Evolutionary conservation across 2,888 invertebrate species (phyloP), one percentile per base, ranked within the genome.

Genomic region (Apodemia zela): DNA sequence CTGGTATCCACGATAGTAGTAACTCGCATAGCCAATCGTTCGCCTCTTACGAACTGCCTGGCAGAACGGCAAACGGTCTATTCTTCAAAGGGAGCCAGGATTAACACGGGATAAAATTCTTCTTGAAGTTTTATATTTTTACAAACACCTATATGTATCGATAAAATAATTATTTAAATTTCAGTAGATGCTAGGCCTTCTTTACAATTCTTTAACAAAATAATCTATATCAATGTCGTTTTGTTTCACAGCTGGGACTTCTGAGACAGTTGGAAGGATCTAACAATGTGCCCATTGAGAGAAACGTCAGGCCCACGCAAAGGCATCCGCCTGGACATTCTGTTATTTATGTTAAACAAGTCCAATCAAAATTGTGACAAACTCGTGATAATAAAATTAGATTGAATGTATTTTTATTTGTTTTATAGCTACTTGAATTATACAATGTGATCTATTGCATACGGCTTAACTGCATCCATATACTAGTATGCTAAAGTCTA

Each of bases 291-390:
- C 89, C 85, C 0, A 91, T 91, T 18, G 91, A 91, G 67, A 79
- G 91, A n/a, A 91, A 91, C 72, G 89, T 89, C 61, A 74, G 91
- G 45, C 91, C 90, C 0, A 91, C 91, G 0, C 91, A 91, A 67
- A 76, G 89, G 10, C 89, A 91, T 70, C 91, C 91, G 0, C 90
- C 90, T 0, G 91, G 91, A 0, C 90, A 91, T 69, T 89, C 91
- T 1, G 91, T 91, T 42, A 90, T 91, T 64, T 88, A 89, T 65
- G 90, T 91, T 8, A 82, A 88, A 69, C 91, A 89, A 82, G 77
- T 85, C 64, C 87, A 87, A 67, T 74, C 90, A 0, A 91, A 89
- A 66, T 80, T 91, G 49, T 69, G 67, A 71, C 69, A 47, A 60
- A 72, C 65, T 76, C 63, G 59, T 65, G 33, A 21, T 51, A 58